Evolutionary conservation across 2,113 vertebrate species (phyloP).

Genomic region (Taurulus bubalis): DNA sequence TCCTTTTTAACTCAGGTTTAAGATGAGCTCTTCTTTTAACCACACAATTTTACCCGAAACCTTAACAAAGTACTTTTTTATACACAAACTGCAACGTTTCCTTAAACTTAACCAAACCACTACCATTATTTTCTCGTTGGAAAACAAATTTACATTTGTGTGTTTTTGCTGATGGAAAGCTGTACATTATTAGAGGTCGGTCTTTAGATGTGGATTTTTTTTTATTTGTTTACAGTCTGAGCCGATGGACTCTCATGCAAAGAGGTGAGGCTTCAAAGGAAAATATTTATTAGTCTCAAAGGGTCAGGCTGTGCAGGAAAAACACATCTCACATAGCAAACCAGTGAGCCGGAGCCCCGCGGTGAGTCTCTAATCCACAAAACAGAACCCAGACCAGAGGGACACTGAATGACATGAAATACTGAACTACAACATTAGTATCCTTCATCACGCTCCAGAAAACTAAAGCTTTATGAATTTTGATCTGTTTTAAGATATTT

Average conservation of each 20-base stretch:
- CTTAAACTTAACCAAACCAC: background rate
- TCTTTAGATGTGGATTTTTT: background rate
- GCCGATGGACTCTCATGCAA: background rate
- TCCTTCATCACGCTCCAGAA: background rate
- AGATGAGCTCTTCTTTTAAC: too few relatives aligned
- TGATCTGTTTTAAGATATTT: background rate
- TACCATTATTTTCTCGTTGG: too few relatives aligned
- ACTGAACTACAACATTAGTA: background rate
- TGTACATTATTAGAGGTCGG: background rate
- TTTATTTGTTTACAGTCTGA: background rate
- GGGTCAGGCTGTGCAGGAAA: slow-evolving; percentile 24
- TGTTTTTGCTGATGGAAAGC: background rate
- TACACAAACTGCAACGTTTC: too few relatives aligned
- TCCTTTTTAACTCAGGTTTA: too few relatives aligned
- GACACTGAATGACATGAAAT: background rate
- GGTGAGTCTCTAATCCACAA: slow-evolving; percentile 17
- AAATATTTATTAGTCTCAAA: slow-evolving; percentile 30
- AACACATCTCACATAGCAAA: slow-evolving; percentile 29
- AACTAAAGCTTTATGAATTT: too few relatives aligned
- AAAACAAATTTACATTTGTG: background rate
- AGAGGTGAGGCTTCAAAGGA: slow-evolving; percentile 11
- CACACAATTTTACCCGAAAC: too few relatives aligned
- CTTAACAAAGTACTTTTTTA: too few relatives aligned
- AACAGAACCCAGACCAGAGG: slow-evolving; percentile 14
- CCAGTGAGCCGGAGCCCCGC: slow-evolving; percentile 14